These are phyloP conservation scores for Pagetopsis macropterus DNA, from an alignment of 2,797 vertebrate genomes.

Conservation along the genomic window DNA sequence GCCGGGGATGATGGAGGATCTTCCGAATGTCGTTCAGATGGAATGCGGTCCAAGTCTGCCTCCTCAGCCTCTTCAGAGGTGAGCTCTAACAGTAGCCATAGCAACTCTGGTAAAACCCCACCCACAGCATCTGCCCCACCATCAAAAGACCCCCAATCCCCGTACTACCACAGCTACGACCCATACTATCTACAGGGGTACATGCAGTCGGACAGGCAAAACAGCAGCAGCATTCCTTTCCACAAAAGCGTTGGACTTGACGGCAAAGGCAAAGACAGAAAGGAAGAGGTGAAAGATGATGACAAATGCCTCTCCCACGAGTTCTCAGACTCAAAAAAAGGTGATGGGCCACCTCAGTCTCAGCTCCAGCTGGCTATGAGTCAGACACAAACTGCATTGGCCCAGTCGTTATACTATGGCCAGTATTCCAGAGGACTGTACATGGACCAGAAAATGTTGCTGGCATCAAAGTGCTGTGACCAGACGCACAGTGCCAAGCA, in stretches of 20 bases:
- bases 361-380: slow-evolving; percentile 97
- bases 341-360: slow-evolving; percentile 85
- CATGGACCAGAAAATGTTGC: slow-evolving; percentile 95
- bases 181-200: slow-evolving; percentile 95
- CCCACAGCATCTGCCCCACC: slow-evolving; percentile 72
- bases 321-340: slow-evolving; percentile 75
- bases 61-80: slow-evolving; percentile 81
- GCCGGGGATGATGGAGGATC: slow-evolving; percentile 94
- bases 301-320: slow-evolving; percentile 85
- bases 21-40: slow-evolving; percentile 90
- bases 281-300: slow-evolving; percentile 89
- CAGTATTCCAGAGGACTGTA: slow-evolving; percentile 97
- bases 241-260: slow-evolving; percentile 85
- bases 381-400: slow-evolving; percentile 95
- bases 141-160: slow-evolving; percentile 91
- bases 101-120: slow-evolving; percentile 85
- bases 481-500: slow-evolving; percentile 88
- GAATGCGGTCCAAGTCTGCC: slow-evolving; percentile 89
- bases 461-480: slow-evolving; percentile 93
- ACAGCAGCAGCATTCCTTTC: slow-evolving; percentile 70
- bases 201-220: slow-evolving; percentile 89
- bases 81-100: slow-evolving; percentile 83
- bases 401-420: slow-evolving; percentile 98
- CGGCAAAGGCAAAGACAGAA: slow-evolving; percentile 91
- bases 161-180: slow-evolving; percentile 94